Evolutionary conservation across 2,888 invertebrate species (phyloP), one percentile per base, ranked within the genome.

Genomic region (Cheilosia grossa): DNA sequence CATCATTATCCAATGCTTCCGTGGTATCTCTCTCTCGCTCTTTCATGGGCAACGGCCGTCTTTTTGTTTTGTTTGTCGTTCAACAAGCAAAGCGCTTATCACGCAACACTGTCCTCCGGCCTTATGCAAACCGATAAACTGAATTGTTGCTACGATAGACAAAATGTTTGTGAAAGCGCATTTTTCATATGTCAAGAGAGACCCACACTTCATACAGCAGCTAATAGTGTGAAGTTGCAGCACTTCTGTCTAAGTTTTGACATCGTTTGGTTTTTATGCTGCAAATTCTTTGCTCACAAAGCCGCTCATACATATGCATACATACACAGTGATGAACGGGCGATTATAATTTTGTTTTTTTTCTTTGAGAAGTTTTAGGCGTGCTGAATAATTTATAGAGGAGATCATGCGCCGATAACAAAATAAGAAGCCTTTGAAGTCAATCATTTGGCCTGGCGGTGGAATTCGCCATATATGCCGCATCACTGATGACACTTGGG

Each of bases 401-500:
- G 40, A 27, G 51, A 72, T 49, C 51, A 24, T 24, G 24, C 3
- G 40, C 27, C 61, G 27, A 47, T 61, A n/a, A 44, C 6, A 2
- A 47, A 47, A 44, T 9, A 19, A 44, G 27, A n/a, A 44, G 15
- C 19, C 15, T 53, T 51, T 19, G 9, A 51, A 5, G 37, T 66
- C 49, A 15, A 13, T 64, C n/a, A n/a, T 47, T 47, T 47, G 17
- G 37, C 49, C 47, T 59, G 58, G 58, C 24, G 59, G 42, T 4
- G 10, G 40, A 42, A 27, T 9, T 42, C 15, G 19, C 56, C 37
- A 58, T 44, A 44, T 15, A 24, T 40, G 63, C 49, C 7, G 64
- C 33, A 51, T 56, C 53, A 56, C 67, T 33, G 56, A 69, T 30
- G 67, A 69, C 67, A 69, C 56, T 64, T 42, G 51, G 51, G 67